Evolutionary conservation across 1,140 invertebrate genomes (phyloP).

Genomic region (Aphis gossypii): DNA sequence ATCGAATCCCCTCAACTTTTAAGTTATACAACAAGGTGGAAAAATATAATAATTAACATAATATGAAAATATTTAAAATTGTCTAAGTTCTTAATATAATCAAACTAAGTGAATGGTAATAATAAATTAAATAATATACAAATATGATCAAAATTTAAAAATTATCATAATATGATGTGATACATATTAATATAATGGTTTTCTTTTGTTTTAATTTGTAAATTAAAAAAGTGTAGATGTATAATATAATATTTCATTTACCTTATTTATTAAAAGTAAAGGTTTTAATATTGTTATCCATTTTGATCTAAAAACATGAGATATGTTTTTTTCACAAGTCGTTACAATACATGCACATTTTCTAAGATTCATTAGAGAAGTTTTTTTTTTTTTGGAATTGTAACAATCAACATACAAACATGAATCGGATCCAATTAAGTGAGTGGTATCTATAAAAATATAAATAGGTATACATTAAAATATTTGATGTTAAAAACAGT

Average conservation of each 20-base stretch:
- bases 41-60: neutral
- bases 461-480: neutral
- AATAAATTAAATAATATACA: neutral
- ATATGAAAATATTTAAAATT: neutral
- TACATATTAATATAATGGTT: neutral
- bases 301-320: neutral
- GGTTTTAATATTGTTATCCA: neutral
- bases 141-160: neutral
- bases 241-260: neutral
- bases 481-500: neutral
- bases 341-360: neutral
- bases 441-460: conserved; percentile 1
- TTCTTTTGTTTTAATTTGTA: neutral
- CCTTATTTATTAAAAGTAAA: neutral
- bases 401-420: conserved; percentile 14
- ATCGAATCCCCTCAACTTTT: neutral
- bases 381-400: neutral
- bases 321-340: neutral
- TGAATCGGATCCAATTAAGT: neutral
- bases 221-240: neutral
- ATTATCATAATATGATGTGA: neutral
- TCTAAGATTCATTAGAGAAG: neutral
- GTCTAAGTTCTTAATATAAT: neutral
- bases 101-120: neutral
- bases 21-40: neutral